A percentile compares a stretch with the other conserved stretches of the same genome.
Conservation (phyloP, 2,113 vertebrate species). For the Burhinus oedicnemus region DNA sequence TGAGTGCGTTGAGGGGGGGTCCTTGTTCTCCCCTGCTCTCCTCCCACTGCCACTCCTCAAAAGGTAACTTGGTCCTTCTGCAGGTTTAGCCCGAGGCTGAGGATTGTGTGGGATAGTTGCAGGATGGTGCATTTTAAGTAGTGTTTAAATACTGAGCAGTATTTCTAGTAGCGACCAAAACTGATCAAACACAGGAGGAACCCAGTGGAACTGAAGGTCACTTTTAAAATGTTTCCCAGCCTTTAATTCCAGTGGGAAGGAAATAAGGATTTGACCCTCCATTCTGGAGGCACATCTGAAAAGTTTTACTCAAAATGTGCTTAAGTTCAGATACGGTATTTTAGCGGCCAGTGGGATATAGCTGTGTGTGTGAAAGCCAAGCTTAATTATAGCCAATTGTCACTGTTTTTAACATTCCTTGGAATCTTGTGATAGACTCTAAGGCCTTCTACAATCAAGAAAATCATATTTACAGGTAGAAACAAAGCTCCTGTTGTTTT, state of each 20-base stretch:
- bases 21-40: too few species aligned
- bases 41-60: not conserved
- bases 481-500: not conserved
- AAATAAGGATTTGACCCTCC: not conserved
- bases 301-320: not conserved
- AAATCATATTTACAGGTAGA: not conserved
- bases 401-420: not conserved
- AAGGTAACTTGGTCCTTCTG: accelerated
- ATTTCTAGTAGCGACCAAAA: not conserved
- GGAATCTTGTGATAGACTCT: not conserved
- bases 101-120: not conserved
- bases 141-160: not conserved
- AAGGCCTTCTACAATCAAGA: not conserved
- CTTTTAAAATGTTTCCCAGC: not conserved
- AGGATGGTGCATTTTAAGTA: not conserved
- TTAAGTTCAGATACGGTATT: not conserved
- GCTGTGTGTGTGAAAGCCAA: not conserved
- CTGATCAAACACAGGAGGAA: not conserved
- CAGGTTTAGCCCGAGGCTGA: not conserved
- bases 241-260: not conserved
- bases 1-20: too few species aligned
- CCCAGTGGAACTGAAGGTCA: not conserved
- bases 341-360: not conserved
- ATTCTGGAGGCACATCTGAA: not conserved
- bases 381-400: not conserved